These are phyloP conservation scores for Lepidurus couesii DNA, from an alignment of 1,140 invertebrate species.

Conservation along the genomic window DNA sequence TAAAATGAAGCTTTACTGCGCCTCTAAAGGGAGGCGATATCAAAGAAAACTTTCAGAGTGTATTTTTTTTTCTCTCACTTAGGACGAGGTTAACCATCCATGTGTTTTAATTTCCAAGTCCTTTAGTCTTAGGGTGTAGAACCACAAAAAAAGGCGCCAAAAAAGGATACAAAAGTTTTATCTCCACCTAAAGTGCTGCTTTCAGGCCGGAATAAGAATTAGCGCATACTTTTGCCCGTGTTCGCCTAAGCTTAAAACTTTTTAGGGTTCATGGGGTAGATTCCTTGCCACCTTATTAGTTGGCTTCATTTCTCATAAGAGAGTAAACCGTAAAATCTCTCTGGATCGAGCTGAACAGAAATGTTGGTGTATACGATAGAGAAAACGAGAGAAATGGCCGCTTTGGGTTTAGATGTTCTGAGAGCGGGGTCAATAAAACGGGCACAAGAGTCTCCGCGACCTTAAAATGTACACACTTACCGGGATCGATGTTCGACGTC, in stretches of 20 bases:
- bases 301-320: not conserved
- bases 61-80: not conserved
- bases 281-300: not conserved
- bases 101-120: constrained; percentile 7
- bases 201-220: not conserved
- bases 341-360: too few relatives aligned
- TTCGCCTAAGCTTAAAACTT: not conserved
- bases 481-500: constrained; percentile 11
- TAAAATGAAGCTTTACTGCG: not conserved
- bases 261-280: not conserved
- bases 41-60: not conserved
- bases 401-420: too few relatives aligned
- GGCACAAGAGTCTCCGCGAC: too few relatives aligned
- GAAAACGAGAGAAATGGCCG: too few relatives aligned
- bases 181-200: not conserved
- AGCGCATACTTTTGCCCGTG: not conserved
- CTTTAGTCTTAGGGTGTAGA: too few relatives aligned
- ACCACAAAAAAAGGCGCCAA: too few relatives aligned
- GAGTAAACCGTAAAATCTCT: too few relatives aligned
- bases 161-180: not conserved
- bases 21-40: not conserved
- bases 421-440: too few relatives aligned
- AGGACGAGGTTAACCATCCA: not conserved
- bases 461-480: not conserved
- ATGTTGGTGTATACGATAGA: too few relatives aligned